Evolutionary conservation across 2,888 invertebrate genomes (phyloP).

Genomic region (Anthophora plumipes): DNA sequence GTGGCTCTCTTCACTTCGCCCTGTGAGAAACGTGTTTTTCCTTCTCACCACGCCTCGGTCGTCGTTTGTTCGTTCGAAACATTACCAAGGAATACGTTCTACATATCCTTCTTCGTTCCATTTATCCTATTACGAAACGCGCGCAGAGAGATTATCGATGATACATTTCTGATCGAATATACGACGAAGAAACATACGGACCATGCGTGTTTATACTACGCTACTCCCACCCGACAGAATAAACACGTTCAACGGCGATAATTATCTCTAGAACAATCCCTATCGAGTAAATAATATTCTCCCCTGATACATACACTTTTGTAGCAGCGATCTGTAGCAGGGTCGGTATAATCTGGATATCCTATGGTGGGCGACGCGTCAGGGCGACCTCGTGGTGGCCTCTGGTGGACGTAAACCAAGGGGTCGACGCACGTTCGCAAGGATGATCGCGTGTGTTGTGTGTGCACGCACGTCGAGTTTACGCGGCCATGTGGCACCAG

Average conservation of each 20-base stretch:
- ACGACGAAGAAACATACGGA: no score
- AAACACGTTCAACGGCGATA: no score
- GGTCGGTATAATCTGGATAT: slow-evolving; percentile 49
- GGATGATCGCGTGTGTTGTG: slow-evolving; percentile 6
- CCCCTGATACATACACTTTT: slow-evolving; percentile 3
- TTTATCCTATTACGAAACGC: no score
- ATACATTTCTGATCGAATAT: no score
- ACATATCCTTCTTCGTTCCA: neutral
- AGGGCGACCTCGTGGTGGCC: slow-evolving; percentile 45
- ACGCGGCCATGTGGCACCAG: neutral
- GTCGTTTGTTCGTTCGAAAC: neutral
- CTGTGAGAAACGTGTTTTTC: neutral
- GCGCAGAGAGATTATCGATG: no score
- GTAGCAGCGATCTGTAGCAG: no score
- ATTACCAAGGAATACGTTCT: neutral
- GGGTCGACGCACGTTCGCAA: slow-evolving; percentile 12
- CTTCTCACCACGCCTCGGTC: neutral
- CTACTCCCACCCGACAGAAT: no score
- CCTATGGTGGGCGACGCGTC: slow-evolving; percentile 23
- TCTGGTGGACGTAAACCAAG: slow-evolving; percentile 2
- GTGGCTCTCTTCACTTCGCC: neutral
- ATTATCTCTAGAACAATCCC: no score
- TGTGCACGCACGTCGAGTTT: neutral
- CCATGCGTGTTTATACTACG: no score
- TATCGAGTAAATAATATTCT: no score